Evolutionary conservation across 2,113 vertebrate genomes (phyloP).

Genomic region (Muntiacus muntjak): DNA sequence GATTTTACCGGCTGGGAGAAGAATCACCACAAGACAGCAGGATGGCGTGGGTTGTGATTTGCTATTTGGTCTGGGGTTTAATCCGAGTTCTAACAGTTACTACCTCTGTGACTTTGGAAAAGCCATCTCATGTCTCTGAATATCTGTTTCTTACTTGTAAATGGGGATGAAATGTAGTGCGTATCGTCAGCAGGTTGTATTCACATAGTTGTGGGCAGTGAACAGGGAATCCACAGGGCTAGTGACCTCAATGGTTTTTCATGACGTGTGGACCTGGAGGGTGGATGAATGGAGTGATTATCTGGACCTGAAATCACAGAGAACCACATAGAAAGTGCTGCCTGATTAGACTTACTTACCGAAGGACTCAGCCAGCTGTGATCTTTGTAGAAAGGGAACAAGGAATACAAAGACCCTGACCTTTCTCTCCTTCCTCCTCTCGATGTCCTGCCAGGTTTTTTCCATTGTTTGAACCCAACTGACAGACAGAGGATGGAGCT

Average conservation of each 20-base stretch:
- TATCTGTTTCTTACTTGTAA: not conserved
- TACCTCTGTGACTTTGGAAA: not conserved
- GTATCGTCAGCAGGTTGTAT: not conserved
- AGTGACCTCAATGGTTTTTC: not conserved
- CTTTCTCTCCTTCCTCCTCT: not conserved
- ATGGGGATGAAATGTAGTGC: not conserved
- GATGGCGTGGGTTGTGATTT: not conserved
- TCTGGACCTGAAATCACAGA: not conserved
- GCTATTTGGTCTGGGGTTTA: not conserved
- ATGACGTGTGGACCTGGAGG: not conserved
- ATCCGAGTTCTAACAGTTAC: not conserved
- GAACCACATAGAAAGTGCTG: not conserved
- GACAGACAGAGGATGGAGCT: not conserved
- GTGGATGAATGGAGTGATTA: not conserved
- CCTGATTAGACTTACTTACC: not conserved
- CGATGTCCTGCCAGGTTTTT: not conserved
- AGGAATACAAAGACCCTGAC: not conserved
- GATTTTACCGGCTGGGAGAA: not conserved
- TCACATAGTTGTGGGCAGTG: not conserved
- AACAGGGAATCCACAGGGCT: not conserved
- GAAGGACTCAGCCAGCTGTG: not conserved
- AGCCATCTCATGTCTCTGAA: not conserved
- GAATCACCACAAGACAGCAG: not conserved
- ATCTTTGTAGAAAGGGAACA: not conserved
- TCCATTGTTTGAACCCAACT: not conserved